Evolutionary conservation across 2,888 invertebrate genomes (phyloP), one percentile per base, ranked within the genome.

Genomic region (Volucella zonaria): DNA sequence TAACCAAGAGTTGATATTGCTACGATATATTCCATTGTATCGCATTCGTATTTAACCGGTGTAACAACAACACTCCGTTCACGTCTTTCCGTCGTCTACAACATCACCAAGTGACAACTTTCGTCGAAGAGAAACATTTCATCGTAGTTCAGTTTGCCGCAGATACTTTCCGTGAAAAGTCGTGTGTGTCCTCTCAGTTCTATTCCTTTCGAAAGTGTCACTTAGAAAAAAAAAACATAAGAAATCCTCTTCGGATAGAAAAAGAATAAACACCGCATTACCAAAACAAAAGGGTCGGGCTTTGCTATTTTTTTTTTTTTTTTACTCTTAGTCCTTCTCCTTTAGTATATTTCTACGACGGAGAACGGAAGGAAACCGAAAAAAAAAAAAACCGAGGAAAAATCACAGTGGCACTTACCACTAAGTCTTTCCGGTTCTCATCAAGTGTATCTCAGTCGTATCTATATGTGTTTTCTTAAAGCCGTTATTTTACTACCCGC

Each of bases 141-240:
- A 52, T 62, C 81, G 76, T 67, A 85, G 73, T 81, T 85, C 68
- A 85, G 85, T 85, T 73, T 85, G 77, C 54, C 68, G 76, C 73
- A 76, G 64, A 68, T 77, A 73, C 62, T 54, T 62, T 68, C 64
- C 76, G 76, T 77, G 67, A 68, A 64, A 67, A 81, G 85, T 81
- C 76, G 81, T 81, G 61, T 56, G 62, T 66, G 59, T n/a, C 11
- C 8, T 14, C 56, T 47, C 58, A 52, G 49, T 10, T 38, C n/a
- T 15, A 10, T 12, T 4, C 70, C 56, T 61, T 64, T 23, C 45
- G 51, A 54, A 49, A 45, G 18, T 49, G 45, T n/a, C 3, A n/a
- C 2, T 8, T 8, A 12, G 1, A 51, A 9, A 23, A 9, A 18
- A 38, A 15, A 31, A 1, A 12, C 31, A 68, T 23, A 49, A 14